phyloP scores from a whole-genome alignment of 2,888 invertebrate genomes.

The Phortica okadai region DNA sequence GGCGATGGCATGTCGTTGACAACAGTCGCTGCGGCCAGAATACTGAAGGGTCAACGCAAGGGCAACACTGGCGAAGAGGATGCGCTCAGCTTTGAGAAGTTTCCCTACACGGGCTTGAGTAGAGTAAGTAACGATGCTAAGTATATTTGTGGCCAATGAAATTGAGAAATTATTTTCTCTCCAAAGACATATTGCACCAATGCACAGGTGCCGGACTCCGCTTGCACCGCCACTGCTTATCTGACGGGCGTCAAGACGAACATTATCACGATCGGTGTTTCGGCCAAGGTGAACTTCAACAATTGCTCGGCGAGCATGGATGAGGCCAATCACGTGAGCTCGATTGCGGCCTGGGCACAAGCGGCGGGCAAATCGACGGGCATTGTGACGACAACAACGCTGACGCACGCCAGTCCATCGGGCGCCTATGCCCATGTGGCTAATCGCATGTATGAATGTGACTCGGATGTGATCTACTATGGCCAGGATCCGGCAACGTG shows the following conservation, averaged over 20 bases:
- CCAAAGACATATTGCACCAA: constrained; percentile 67
- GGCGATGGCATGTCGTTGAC: constrained; percentile 85
- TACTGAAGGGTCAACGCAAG: constrained; percentile 80
- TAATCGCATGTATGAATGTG: constrained; percentile 84
- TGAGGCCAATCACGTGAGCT: constrained; percentile 80
- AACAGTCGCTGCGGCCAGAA: constrained; percentile 82
- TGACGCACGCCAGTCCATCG: constrained; percentile 89
- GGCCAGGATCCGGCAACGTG: constrained; percentile 80
- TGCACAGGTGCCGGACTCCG: constrained; percentile 82
- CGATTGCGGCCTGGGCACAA: constrained; percentile 84
- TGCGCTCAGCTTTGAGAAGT: constrained; percentile 80
- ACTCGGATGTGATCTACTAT: constrained; percentile 80
- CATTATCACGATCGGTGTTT: constrained; percentile 82
- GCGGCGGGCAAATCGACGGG: constrained; percentile 79
- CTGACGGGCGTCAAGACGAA: constrained; percentile 83
- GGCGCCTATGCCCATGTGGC: constrained; percentile 81
- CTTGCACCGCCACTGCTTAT: constrained; percentile 78
- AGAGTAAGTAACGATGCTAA: constrained; percentile 60
- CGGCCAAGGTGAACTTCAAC: constrained; percentile 79
- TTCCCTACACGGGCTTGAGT: constrained; percentile 81
- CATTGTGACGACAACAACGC: constrained; percentile 85
- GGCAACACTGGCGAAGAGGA: constrained; percentile 80
- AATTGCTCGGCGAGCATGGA: constrained; percentile 81
- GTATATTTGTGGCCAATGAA: not conserved
- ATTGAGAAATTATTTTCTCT: not conserved